Evolutionary conservation across 2,888 invertebrate species (phyloP), one percentile per base, ranked within the genome.

Genomic region (Lamellibrachia columna): DNA sequence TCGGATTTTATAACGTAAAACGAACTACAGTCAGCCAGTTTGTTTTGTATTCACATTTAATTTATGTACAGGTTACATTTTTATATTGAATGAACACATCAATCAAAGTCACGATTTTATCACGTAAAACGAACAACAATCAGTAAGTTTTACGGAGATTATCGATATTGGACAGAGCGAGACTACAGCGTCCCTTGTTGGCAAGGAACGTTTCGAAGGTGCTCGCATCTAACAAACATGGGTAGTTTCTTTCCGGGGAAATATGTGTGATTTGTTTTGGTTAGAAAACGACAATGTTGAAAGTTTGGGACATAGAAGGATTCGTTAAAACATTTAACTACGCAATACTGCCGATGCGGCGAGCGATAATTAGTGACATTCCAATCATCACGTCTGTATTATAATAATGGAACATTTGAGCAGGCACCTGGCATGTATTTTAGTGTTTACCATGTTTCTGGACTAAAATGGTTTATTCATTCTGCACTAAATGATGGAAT

Each of bases 331-430:
- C 40, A 40, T 40, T 40, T 3, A 75, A 75, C 6, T 22, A 75
- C 22, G 4, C 6, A 22, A 6, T 22, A 75, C 75, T 1, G 40
- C 40, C 1, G 75, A 22, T n/a, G 6, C n/a, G n/a, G 22, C 22
- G 75, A 75, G 75, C 75, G 75, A 75, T 75, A 75, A 75, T 75
- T 6, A n/a, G 75, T 75, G 75, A 75, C 75, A 75, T 75, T 75
- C 75, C 75, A 22, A 75, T 75, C 75, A 15, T 75, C 75, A 75
- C 22, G 1, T 22, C 22, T 11, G 75, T 75, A 75, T 1, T 75
- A 75, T 15, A 22, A 22, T 22, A 75, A 11, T 75, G 75, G 75
- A 75, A 75, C 15, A 75, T 75, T 75, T 75, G 15, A 75, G 75
- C 22, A 75, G 22, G 55, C 55, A 55, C 55, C 55, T 55, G 7